Evolutionary conservation across 1,140 invertebrate species (phyloP).

Genomic region (Phenacoccus solenopsis): DNA sequence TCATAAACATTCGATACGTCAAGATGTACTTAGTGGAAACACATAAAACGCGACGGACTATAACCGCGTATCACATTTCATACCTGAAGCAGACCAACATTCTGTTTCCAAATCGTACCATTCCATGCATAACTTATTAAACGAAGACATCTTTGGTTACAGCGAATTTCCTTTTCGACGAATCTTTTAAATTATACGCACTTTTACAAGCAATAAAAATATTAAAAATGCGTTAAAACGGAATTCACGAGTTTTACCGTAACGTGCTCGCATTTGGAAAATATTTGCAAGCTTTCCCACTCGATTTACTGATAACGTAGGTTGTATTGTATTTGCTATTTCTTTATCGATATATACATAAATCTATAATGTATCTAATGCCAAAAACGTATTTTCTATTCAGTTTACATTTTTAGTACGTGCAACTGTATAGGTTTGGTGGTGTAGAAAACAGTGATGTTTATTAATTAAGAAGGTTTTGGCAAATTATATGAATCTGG

Average conservation of each 20-base stretch:
- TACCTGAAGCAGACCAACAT: not conserved
- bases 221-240: not conserved
- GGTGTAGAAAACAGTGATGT: no score
- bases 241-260: not conserved
- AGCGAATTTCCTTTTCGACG: no score
- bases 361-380: no score
- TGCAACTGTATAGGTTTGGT: no score
- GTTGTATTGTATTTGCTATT: no score
- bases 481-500: not conserved
- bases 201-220: not conserved
- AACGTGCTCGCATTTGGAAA: not conserved
- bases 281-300: not conserved
- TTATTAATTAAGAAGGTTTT: no score
- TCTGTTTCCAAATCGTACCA: slow-evolving; percentile 1
- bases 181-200: not conserved
- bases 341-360: no score
- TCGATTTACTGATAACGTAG: not conserved
- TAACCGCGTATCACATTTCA: not conserved
- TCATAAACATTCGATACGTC: not conserved
- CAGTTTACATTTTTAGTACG: no score
- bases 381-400: no score
- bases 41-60: not conserved
- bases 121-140: not conserved
- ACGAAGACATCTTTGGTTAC: not conserved
- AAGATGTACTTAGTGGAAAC: not conserved